These are phyloP conservation scores for Conus betulinus DNA, from an alignment of 1,140 invertebrate genomes.

Conservation along the genomic window DNA sequence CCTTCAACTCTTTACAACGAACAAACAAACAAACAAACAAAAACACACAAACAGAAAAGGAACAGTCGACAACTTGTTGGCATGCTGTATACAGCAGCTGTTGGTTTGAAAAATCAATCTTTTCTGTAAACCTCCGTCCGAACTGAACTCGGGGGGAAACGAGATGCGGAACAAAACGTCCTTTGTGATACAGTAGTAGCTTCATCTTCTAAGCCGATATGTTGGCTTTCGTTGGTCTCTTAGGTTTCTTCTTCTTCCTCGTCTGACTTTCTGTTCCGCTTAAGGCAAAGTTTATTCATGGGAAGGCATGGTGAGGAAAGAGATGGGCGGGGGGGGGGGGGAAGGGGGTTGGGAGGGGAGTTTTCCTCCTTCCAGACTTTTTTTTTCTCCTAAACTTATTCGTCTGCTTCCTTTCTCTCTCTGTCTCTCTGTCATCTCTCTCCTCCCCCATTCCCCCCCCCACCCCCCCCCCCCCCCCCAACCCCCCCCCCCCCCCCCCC, in stretches of 20 bases:
- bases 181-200: too few species aligned
- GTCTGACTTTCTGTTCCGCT: background rate
- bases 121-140: background rate
- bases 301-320: background rate
- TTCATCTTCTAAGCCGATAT: background rate
- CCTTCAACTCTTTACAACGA: too few species aligned
- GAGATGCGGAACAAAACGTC: too few species aligned
- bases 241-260: background rate
- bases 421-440: background rate
- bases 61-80: background rate
- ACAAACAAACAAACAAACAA: too few species aligned
- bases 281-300: background rate
- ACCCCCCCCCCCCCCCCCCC: too few species aligned
- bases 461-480: too few species aligned
- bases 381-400: background rate
- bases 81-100: background rate
- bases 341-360: too few species aligned
- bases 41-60: too few species aligned
- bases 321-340: too few species aligned
- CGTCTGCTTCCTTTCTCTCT: background rate
- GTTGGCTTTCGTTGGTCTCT: background rate
- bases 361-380: background rate
- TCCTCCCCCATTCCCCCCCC: too few species aligned
- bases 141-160: background rate
- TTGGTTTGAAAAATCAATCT: background rate